Percentiles rank a stretch among this genome's conserved stretches.
Conservation (phyloP, 2,113 vertebrate species). For the Dipodomys ordii region DNA sequence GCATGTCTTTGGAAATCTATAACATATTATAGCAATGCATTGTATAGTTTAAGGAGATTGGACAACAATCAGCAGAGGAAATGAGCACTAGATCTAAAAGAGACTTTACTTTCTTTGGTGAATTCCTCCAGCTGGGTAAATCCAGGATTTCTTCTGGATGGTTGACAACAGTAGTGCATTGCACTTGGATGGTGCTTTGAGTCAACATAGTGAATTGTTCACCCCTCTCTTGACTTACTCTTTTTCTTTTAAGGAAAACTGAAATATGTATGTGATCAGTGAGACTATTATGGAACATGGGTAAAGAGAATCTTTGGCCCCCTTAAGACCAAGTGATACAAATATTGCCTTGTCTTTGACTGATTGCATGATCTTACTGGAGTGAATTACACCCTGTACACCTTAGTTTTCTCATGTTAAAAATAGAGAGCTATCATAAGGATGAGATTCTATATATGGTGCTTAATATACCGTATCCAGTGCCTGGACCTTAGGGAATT, state of each 20-base stretch:
- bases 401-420: slow-evolving; percentile 12
- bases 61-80: slow-evolving; percentile 39
- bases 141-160: slow-evolving; percentile 8
- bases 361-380: neutral
- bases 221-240: slow-evolving; percentile 20
- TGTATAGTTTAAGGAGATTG: neutral
- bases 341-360: neutral
- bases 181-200: slow-evolving; percentile 37
- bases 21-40: neutral
- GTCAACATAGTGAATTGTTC: slow-evolving; percentile 50
- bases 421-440: neutral
- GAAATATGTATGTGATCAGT: neutral
- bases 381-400: neutral
- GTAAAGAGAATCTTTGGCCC: neutral
- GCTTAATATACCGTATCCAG: neutral
- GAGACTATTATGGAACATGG: neutral
- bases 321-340: neutral
- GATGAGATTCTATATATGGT: neutral
- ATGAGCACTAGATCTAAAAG: neutral
- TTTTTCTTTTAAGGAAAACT: neutral
- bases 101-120: slow-evolving; percentile 40
- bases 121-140: slow-evolving; percentile 47
- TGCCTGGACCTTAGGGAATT: neutral
- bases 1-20: slow-evolving; percentile 5
- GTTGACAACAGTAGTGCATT: slow-evolving; percentile 47